A percentile compares a stretch with the other conserved stretches of the same genome.
These are phyloP conservation scores for Notolabrus celidotus DNA, from an alignment of 2,797 vertebrate species.

Conservation along the genomic window DNA sequence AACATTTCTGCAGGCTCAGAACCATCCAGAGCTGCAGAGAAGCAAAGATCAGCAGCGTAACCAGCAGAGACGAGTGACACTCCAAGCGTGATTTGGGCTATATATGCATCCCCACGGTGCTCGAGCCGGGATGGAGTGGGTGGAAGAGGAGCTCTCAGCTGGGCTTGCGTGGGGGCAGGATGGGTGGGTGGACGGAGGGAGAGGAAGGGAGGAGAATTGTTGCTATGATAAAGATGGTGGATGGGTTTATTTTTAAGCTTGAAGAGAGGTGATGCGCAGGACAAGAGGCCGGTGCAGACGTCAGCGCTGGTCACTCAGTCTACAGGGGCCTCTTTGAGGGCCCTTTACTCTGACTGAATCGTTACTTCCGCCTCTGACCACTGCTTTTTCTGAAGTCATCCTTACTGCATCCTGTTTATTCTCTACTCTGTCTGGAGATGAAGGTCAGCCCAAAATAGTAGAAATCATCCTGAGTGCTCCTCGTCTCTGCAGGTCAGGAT, in stretches of 20 bases:
- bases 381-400: conserved; percentile 4
- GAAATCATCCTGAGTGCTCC: conserved; percentile 22
- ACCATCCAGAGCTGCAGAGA: conserved; percentile 41
- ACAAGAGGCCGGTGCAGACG: conserved; percentile 39
- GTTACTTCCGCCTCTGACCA: conserved; percentile 13
- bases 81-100: conserved; percentile 59
- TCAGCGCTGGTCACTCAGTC: conserved; percentile 47
- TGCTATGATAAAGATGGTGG: conserved; percentile 52
- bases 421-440: conserved; percentile 13
- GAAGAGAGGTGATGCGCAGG: conserved; percentile 42
- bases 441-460: conserved; percentile 23
- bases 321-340: conserved; percentile 28
- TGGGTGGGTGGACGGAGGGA: conserved; percentile 52
- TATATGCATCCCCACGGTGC: conserved; percentile 52
- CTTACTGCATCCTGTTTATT: not conserved
- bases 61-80: conserved; percentile 54
- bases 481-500: conserved; percentile 13
- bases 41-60: conserved; percentile 57
- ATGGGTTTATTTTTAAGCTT: conserved; percentile 67
- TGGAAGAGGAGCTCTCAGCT: conserved; percentile 64
- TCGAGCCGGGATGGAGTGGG: conserved; percentile 61
- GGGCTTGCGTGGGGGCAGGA: conserved; percentile 46
- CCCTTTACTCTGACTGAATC: conserved; percentile 28
- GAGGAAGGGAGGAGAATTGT: conserved; percentile 33
- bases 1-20: conserved; percentile 49